Evolutionary conservation across 2,888 invertebrate genomes (phyloP).

Genomic region (Pedicia rivosa): DNA sequence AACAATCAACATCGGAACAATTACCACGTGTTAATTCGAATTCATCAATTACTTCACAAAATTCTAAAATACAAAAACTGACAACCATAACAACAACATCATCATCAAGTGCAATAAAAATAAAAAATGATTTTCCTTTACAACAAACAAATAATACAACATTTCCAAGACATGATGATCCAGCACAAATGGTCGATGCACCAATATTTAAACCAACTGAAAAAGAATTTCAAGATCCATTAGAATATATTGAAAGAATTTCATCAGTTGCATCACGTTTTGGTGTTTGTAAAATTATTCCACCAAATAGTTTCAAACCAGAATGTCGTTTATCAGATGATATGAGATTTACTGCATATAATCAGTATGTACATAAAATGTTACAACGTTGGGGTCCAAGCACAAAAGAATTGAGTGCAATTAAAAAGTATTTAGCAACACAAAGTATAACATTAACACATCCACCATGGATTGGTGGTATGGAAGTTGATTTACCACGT

Average conservation of each 20-base stretch:
- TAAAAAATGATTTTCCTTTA: conserved; percentile 27
- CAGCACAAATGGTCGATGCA: conserved; percentile 49
- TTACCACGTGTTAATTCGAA: conserved; percentile 28
- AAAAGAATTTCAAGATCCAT: conserved; percentile 74
- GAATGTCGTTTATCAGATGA: conserved; percentile 72
- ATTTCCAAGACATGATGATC: conserved; percentile 32
- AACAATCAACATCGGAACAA: conserved; percentile 3
- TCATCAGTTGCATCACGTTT: conserved; percentile 57
- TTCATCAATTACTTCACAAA: conserved; percentile 26
- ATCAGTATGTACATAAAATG: conserved; percentile 82
- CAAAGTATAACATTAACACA: conserved; percentile 59
- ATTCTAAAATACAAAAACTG: too few species aligned
- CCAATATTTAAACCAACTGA: conserved; percentile 67
- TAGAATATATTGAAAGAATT: conserved; percentile 70
- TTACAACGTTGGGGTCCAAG: conserved; percentile 79
- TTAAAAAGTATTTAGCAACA: conserved; percentile 61
- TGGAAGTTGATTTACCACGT: conserved; percentile 78
- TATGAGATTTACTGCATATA: conserved; percentile 71
- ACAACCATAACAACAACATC: conserved; percentile 9
- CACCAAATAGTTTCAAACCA: conserved; percentile 62
- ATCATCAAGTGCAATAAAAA: conserved; percentile 20
- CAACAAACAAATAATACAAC: conserved; percentile 31
- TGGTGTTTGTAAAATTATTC: conserved; percentile 77
- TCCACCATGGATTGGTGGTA: conserved; percentile 73
- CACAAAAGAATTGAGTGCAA: conserved; percentile 68